These are phyloP conservation scores for Zaprionus africanus DNA, from an alignment of 1,140 invertebrate species.

Conservation along the genomic window DNA sequence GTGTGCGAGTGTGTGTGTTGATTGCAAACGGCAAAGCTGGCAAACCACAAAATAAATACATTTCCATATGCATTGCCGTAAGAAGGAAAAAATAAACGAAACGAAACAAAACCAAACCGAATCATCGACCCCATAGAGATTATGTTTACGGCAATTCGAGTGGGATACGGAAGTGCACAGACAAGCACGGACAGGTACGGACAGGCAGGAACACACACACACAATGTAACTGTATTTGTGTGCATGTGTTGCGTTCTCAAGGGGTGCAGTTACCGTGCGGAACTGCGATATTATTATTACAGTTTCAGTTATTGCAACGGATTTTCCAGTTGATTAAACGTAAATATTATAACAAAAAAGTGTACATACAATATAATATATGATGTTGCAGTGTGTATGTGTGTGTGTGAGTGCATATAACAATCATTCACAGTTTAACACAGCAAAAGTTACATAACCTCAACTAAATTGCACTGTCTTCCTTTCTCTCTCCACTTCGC, in stretches of 20 bases:
- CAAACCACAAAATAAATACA: conserved; percentile 74
- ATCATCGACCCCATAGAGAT: conserved; percentile 41
- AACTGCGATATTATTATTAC: conserved; percentile 56
- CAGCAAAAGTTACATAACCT: neutral
- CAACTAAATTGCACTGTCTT: neutral
- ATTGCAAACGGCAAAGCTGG: conserved; percentile 40
- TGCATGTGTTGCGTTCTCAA: conserved; percentile 20
- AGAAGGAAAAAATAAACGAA: conserved; percentile 20
- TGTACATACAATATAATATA: conserved; percentile 13
- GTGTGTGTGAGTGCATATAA: neutral
- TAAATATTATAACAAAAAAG: conserved; percentile 72
- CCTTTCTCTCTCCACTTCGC: neutral
- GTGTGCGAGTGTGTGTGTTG: conserved; percentile 10
- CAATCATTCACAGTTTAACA: neutral
- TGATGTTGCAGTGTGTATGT: neutral
- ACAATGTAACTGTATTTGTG: neutral
- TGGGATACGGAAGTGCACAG: neutral
- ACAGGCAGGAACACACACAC: conserved; percentile 16
- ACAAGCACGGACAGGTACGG: conserved; percentile 12
- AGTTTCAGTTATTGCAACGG: conserved; percentile 74
- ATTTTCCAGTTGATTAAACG: conserved; percentile 84
- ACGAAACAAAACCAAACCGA: conserved; percentile 11
- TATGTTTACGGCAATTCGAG: conserved; percentile 52
- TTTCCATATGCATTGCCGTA: conserved; percentile 40
- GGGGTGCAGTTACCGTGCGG: conserved; percentile 8